Evolutionary conservation across 2,888 invertebrate genomes (phyloP).

Genomic region (Imbricaverruca yamaguchii): DNA sequence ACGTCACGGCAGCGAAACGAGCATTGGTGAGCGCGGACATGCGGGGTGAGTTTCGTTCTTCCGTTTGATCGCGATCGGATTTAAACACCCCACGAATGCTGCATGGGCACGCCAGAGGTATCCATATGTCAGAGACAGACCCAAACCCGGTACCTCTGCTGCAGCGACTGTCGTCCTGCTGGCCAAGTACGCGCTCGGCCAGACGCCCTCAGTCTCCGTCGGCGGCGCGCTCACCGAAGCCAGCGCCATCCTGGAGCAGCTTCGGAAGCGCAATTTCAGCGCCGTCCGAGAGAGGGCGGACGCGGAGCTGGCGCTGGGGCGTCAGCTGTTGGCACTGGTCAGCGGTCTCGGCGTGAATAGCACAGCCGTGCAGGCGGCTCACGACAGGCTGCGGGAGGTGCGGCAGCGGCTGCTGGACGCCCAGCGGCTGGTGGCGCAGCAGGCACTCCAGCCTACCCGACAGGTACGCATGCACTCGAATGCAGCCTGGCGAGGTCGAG

Average conservation of each 20-base stretch:
- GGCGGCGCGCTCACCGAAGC: slow-evolving; percentile 41
- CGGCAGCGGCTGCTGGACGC: slow-evolving; percentile 33
- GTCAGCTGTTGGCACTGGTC: slow-evolving; percentile 35
- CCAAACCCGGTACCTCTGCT: neutral
- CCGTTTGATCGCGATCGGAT: too few species aligned
- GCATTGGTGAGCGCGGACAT: too few species aligned
- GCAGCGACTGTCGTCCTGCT: slow-evolving; percentile 37
- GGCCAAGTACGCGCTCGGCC: slow-evolving; percentile 37
- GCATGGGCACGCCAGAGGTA: too few species aligned
- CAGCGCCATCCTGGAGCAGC: slow-evolving; percentile 39
- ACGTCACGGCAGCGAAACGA: too few species aligned
- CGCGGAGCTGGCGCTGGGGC: slow-evolving; percentile 34
- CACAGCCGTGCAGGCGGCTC: slow-evolving; percentile 26
- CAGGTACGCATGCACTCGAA: neutral
- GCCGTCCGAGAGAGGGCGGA: slow-evolving; percentile 34
- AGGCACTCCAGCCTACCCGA: neutral
- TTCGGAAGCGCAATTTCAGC: slow-evolving; percentile 39
- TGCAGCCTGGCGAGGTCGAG: too few species aligned
- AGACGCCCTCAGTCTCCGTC: slow-evolving; percentile 37
- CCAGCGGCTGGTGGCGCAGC: neutral
- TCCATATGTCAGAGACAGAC: too few species aligned
- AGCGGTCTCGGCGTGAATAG: slow-evolving; percentile 33
- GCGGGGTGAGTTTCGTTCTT: too few species aligned
- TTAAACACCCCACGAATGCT: too few species aligned
- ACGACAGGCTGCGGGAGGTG: slow-evolving; percentile 28